Conservation (phyloP, 2,888 invertebrate genomes). For the Leptinotarsa rubiginosa region DNA sequence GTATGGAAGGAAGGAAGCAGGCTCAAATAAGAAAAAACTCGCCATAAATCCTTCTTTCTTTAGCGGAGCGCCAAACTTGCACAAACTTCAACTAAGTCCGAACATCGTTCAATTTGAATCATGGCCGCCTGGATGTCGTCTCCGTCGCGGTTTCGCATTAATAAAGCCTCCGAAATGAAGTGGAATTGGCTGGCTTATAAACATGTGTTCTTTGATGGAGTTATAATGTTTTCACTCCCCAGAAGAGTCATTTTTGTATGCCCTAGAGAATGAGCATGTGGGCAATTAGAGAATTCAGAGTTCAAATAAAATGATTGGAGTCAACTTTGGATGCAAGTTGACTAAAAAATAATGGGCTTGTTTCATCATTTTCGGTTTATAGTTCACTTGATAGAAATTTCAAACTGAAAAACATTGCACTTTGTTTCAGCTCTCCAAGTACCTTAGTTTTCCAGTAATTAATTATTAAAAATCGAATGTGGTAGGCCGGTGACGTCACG, state of each 20-base stretch:
- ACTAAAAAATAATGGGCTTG: too few species aligned
- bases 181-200: conserved; percentile 46
- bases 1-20: conserved; percentile 63
- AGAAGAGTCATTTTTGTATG: neutral
- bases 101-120: conserved; percentile 66
- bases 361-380: too few species aligned
- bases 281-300: neutral
- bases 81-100: conserved; percentile 66
- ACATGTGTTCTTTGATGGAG: conserved; percentile 29
- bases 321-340: neutral
- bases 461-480: too few species aligned
- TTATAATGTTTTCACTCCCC: neutral
- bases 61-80: conserved; percentile 63
- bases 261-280: too few species aligned
- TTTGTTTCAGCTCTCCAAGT: too few species aligned
- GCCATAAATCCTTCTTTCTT: conserved; percentile 66
- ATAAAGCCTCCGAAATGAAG: conserved; percentile 54
- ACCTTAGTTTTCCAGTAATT: too few species aligned
- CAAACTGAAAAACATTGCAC: too few species aligned
- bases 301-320: neutral
- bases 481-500: too few species aligned
- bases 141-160: conserved; percentile 65
- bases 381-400: too few species aligned
- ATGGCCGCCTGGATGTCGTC: conserved; percentile 64
- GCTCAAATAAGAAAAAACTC: conserved; percentile 61